Base-by-base conservation (phyloP, 2,888 invertebrate genomes). In the Tenthredo amoena region DNA sequence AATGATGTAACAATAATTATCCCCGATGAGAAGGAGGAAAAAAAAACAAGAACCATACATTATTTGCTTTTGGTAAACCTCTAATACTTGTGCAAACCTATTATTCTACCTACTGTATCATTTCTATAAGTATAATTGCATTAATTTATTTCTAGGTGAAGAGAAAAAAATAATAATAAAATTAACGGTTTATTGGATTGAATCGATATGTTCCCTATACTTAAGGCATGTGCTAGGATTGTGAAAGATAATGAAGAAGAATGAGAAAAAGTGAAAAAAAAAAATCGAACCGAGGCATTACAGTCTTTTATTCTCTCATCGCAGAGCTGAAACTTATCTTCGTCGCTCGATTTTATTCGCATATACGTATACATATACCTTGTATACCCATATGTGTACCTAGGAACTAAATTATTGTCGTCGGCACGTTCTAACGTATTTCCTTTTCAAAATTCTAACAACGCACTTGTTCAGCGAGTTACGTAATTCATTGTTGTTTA, bases 401-500 rank as follows among this genome's bases (percentile, higher is more conserved):
- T 65, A 65, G 10, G 34, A 26, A 68, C 18, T 31, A 5, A 58
- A 79, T 79, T 79, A 79, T 79, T 79, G 79, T 79, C 31, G 79
- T 79, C 58, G 43, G 43, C 50, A 34, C 26, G 43, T 55, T 55
- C 79, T 79, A 79, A 74, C 40, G 10, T 74, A 40, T 43, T 77
- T 50, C 18, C 34, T 18, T 18, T 55, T 7, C 1, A 40, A 43
- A 81, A 62, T 81, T 62, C 58, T n/a, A 37, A 62, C n/a, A 62
- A 81, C 81, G 81, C 58, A 40, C 62, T 37, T 34, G 62, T 62
- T 4, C 62, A 58, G n/a, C 81, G 58, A 62, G 26, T 81, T 62
- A 81, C 81, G 62, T 81, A 81, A 81, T 81, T 62, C 50, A 34
- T 81, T 62, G 62, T 81, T 81, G 21, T 77, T n/a, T 55, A 77